phyloP scores from a whole-genome alignment of 2,888 invertebrate genomes.

The Prosopocoilus inquinatus region DNA sequence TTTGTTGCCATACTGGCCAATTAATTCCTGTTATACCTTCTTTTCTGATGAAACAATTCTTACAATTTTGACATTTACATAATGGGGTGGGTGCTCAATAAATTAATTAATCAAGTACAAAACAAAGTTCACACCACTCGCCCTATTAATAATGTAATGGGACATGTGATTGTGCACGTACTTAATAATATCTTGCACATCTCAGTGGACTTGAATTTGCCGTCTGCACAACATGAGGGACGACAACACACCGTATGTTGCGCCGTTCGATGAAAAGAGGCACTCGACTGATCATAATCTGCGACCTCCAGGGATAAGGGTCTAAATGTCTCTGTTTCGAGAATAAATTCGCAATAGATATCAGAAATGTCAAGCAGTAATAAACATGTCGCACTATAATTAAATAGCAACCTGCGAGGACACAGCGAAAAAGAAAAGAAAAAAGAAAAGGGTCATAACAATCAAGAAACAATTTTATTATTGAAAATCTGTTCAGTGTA shows the following conservation, averaged over 20 bases:
- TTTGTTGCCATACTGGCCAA: no score
- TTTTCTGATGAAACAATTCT: no score
- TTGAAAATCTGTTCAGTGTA: no score
- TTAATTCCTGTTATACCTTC: no score
- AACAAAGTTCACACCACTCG: constrained; percentile 6
- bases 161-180: constrained; percentile 25
- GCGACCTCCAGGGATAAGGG: constrained; percentile 27
- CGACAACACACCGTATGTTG: constrained; percentile 34
- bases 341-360: no score
- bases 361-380: not conserved
- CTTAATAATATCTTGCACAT: constrained; percentile 28
- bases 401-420: no score
- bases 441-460: no score
- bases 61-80: no score
- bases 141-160: constrained; percentile 24
- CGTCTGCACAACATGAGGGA: constrained; percentile 19
- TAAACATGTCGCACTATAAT: not conserved
- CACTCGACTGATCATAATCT: constrained; percentile 33
- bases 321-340: not conserved
- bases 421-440: no score
- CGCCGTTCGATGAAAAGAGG: constrained; percentile 29
- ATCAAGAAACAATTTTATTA: no score
- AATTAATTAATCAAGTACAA: no score
- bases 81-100: no score
- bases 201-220: constrained; percentile 24